A percentile compares a stretch with the other conserved stretches of the same genome.
Conservation (phyloP, 2,113 vertebrate species). For the Nothocercus julius region DNA sequence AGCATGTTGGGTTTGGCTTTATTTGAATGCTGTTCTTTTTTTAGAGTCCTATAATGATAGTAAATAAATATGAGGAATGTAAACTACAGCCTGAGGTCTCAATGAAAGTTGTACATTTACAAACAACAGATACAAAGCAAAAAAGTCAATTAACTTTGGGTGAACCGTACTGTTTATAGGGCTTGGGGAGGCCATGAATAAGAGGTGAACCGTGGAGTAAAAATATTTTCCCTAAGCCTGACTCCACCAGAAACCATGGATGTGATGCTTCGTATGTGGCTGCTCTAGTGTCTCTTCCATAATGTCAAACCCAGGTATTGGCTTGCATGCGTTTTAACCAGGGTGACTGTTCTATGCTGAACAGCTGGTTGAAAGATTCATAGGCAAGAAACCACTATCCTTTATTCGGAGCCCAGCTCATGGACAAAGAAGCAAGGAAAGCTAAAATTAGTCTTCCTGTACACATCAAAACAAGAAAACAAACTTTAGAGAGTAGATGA, state of each 20-base stretch:
- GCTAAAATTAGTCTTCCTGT: slow-evolving; percentile 32
- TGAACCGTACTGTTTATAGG: neutral
- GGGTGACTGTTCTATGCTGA: neutral
- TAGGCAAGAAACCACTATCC: neutral
- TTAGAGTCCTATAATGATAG: neutral
- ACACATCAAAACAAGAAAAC: slow-evolving; percentile 44
- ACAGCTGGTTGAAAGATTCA: neutral
- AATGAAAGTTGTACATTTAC: neutral
- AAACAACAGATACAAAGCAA: slow-evolving; percentile 1
- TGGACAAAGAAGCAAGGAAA: neutral
- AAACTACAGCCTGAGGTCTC: neutral
- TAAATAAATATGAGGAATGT: neutral
- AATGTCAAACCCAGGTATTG: neutral
- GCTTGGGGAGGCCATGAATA: neutral
- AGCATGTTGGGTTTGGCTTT: neutral
- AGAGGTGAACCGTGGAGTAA: neutral
- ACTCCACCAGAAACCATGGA: neutral
- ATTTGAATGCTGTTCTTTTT: neutral
- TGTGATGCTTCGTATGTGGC: neutral
- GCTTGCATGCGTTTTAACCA: neutral
- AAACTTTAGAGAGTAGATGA: neutral
- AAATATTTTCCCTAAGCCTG: neutral
- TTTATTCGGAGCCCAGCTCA: neutral
- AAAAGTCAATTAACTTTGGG: neutral
- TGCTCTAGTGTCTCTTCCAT: neutral